Conservation (phyloP, 2,888 invertebrate species). For the Mythimna loreyi region DNA sequence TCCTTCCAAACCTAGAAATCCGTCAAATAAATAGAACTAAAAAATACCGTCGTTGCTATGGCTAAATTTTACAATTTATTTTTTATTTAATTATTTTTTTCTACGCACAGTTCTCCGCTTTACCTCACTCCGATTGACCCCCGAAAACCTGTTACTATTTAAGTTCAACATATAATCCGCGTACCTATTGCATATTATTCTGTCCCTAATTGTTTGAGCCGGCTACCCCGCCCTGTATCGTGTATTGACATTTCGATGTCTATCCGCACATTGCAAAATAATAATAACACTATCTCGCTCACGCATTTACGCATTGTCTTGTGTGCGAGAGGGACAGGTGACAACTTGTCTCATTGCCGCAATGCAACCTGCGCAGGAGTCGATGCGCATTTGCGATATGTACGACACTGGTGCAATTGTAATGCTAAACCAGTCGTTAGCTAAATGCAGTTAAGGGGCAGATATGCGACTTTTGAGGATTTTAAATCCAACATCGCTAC, state of each 20-base stretch:
- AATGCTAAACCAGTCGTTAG: slow-evolving; percentile 70
- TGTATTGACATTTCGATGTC: slow-evolving; percentile 75
- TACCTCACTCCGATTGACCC: too few relatives aligned
- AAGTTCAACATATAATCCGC: too few relatives aligned
- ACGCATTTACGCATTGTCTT: slow-evolving; percentile 15
- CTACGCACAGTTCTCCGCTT: too few relatives aligned
- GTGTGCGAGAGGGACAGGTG: slow-evolving; percentile 35
- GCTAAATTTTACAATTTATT: too few relatives aligned
- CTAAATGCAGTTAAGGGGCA: slow-evolving; percentile 70
- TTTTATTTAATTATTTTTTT: too few relatives aligned
- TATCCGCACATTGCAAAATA: slow-evolving; percentile 71
- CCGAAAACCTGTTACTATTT: too few relatives aligned
- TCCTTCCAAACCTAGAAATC: too few relatives aligned
- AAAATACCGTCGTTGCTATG: too few relatives aligned
- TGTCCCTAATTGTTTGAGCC: slow-evolving; percentile 44
- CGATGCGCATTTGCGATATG: slow-evolving; percentile 69
- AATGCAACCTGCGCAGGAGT: slow-evolving; percentile 70
- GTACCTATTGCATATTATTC: slow-evolving; percentile 26
- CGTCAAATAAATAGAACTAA: too few relatives aligned
- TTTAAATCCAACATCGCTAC: too few relatives aligned
- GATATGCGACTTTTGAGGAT: too few relatives aligned
- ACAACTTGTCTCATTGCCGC: slow-evolving; percentile 64
- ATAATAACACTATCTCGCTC: slow-evolving; percentile 63
- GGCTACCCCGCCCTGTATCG: slow-evolving; percentile 63
- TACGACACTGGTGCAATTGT: slow-evolving; percentile 67